phyloP scores from a whole-genome alignment of 2,888 invertebrate genomes.

The Aethes cnicana region DNA sequence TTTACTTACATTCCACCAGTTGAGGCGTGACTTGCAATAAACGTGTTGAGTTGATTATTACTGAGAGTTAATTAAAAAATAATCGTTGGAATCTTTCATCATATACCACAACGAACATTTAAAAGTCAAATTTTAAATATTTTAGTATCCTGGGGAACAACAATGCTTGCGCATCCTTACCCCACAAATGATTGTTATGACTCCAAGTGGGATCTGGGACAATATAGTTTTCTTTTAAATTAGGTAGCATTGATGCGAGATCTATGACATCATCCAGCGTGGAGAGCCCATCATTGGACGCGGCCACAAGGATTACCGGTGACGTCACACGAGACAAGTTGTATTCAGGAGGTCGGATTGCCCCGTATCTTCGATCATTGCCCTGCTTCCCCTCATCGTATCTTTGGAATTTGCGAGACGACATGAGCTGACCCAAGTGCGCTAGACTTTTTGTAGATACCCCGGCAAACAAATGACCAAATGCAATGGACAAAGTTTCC shows the following conservation, averaged over 20 bases:
- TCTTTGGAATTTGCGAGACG: slow-evolving; percentile 57
- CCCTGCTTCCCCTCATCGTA: slow-evolving; percentile 61
- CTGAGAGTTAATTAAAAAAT: too few relatives aligned
- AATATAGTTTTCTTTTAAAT: slow-evolving; percentile 81
- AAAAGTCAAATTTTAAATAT: slow-evolving; percentile 49
- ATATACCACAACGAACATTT: slow-evolving; percentile 26
- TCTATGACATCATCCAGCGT: slow-evolving; percentile 79
- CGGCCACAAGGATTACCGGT: slow-evolving; percentile 63
- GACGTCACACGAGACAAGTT: slow-evolving; percentile 57
- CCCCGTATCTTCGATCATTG: slow-evolving; percentile 61
- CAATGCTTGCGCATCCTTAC: slow-evolving; percentile 48
- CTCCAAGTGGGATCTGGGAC: slow-evolving; percentile 78
- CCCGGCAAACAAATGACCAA: slow-evolving; percentile 80
- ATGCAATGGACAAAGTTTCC: slow-evolving; percentile 74
- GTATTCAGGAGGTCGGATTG: slow-evolving; percentile 58
- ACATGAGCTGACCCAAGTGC: slow-evolving; percentile 81
- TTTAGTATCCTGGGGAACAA: slow-evolving; percentile 57
- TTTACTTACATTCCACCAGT: too few relatives aligned
- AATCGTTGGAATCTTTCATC: too few relatives aligned
- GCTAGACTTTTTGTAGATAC: slow-evolving; percentile 66
- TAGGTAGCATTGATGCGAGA: slow-evolving; percentile 78
- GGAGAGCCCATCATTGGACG: slow-evolving; percentile 84
- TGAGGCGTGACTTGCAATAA: too few relatives aligned
- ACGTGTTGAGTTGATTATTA: too few relatives aligned
- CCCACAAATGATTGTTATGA: slow-evolving; percentile 70